Percentiles rank a stretch among this genome's conserved stretches.
phyloP scores from a whole-genome alignment of 2,888 invertebrate species.

The Aphodius sticticus region DNA sequence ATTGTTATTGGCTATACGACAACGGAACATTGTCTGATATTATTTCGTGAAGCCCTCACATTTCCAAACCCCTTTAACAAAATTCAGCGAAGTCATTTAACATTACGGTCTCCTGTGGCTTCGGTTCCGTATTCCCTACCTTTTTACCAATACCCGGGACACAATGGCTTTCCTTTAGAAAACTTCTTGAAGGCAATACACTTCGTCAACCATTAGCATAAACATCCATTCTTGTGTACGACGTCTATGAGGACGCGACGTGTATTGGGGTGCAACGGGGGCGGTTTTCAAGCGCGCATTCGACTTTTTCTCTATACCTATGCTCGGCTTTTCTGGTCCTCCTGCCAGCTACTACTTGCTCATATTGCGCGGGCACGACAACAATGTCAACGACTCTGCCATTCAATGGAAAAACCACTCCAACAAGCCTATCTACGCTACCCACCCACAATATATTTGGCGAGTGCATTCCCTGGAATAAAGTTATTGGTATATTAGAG shows the following conservation, averaged over 20 bases:
- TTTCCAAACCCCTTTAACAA: background rate
- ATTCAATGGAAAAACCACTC: background rate
- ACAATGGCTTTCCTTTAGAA: constrained; percentile 4
- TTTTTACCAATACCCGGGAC: background rate
- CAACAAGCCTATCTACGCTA: background rate
- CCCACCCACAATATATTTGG: background rate
- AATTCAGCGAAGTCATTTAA: background rate
- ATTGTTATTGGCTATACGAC: no score
- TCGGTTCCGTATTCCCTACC: background rate
- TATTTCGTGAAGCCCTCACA: no score
- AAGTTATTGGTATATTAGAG: background rate
- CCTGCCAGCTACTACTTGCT: background rate
- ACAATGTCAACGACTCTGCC: background rate
- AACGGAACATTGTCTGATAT: no score
- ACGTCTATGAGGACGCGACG: constrained; percentile 4
- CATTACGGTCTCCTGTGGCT: background rate
- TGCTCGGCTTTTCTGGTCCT: background rate
- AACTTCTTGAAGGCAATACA: constrained; percentile 4
- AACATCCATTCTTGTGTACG: constrained; percentile 4
- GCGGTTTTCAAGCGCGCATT: background rate
- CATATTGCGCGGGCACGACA: background rate
- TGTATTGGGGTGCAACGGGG: background rate
- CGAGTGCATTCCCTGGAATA: background rate
- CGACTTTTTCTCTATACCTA: background rate
- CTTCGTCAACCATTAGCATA: constrained; percentile 4